Conservation (phyloP, 2,113 vertebrate genomes). For the Austrofundulus limnaeus region DNA sequence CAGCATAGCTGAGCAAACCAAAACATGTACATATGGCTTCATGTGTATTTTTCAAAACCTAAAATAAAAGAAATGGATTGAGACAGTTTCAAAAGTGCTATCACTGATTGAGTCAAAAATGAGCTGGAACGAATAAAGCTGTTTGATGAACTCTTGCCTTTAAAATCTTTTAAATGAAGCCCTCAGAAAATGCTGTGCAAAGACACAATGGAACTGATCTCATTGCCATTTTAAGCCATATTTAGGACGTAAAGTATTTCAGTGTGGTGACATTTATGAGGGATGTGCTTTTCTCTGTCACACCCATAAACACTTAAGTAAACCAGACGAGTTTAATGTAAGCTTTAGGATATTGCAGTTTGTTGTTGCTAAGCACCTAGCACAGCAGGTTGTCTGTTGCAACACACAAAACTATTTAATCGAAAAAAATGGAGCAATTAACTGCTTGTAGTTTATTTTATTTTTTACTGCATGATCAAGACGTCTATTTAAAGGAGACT, state of each 20-base stretch:
- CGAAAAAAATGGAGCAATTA: no score
- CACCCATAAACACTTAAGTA: neutral
- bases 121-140: neutral
- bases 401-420: no score
- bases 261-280: slow-evolving; percentile 12
- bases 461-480: no score
- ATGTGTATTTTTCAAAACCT: no score
- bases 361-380: no score
- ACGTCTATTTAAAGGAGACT: no score
- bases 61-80: no score
- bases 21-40: no score
- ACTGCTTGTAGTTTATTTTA: no score
- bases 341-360: neutral
- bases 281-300: neutral
- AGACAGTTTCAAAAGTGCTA: neutral
- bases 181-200: slow-evolving; percentile 12
- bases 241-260: neutral
- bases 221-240: neutral
- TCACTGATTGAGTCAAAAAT: slow-evolving; percentile 19
- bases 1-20: no score
- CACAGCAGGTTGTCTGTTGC: no score
- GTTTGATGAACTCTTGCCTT: neutral
- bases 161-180: slow-evolving; percentile 15
- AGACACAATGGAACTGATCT: neutral
- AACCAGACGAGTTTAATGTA: slow-evolving; percentile 1